Percentiles rank a stretch among this genome's conserved stretches.
phyloP scores from a whole-genome alignment of 2,113 vertebrate species.

The Trematocara stigmaticum region DNA sequence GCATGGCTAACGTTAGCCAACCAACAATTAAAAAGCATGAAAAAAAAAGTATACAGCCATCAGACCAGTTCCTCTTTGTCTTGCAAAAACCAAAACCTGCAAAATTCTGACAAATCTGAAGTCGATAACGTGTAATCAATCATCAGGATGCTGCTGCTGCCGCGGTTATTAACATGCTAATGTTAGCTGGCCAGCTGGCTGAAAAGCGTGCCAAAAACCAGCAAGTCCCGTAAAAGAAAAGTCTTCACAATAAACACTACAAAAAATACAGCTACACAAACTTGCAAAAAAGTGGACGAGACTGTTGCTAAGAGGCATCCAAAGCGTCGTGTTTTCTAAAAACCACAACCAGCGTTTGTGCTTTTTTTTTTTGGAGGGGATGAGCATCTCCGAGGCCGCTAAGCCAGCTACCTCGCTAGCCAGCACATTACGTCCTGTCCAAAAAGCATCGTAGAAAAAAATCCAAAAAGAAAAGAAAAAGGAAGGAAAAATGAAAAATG shows the following conservation, averaged over 20 bases:
- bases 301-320: conserved; percentile 27
- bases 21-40: conserved; percentile 10
- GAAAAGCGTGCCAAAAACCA: conserved; percentile 45
- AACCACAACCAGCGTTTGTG: conserved; percentile 18
- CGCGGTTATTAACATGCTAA: conserved; percentile 21
- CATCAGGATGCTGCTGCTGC: background rate
- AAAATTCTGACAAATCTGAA: background rate
- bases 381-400: conserved; percentile 30
- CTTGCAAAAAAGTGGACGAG: conserved; percentile 26
- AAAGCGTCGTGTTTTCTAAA: conserved; percentile 17
- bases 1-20: conserved; percentile 48
- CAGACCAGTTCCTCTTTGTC: conserved; percentile 17
- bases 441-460: conserved; percentile 53
- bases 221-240: conserved; percentile 38
- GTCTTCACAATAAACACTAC: conserved; percentile 30
- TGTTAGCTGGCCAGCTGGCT: conserved; percentile 9
- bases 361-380: background rate
- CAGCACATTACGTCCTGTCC: conserved; percentile 46
- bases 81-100: conserved; percentile 44
- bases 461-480: conserved; percentile 66
- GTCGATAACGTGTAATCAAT: background rate
- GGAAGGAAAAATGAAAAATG: conserved; percentile 63
- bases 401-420: conserved; percentile 50
- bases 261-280: conserved; percentile 46
- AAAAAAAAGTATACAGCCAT: conserved; percentile 22